Base-by-base conservation (phyloP, 2,797 vertebrate genomes). In the Alcedo quadribrachys region DNA sequence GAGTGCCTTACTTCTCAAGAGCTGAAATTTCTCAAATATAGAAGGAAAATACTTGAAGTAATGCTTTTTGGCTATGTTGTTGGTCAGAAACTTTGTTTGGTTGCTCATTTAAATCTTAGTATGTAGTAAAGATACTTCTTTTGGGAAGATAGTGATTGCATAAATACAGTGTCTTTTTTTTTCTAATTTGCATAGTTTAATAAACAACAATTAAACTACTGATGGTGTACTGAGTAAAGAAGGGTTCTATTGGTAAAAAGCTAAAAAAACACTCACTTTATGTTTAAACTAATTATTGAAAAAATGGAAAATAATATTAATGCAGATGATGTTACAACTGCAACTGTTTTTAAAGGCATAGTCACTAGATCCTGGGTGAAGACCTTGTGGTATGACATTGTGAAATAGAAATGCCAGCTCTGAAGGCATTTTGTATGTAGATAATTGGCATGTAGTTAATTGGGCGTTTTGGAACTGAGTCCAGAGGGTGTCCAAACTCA, bases 401-500 rank as follows among this genome's bases (percentile, higher is more conserved):
- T 79, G 85, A 94, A 91, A 80, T 28, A 86, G 78, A 94, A 92
- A 83, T 71, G 76, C n/a, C 70, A 79, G 37, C 55, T 92, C 90
- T 86, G 53, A 91, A 95, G 90, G 80, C 81, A 92, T 95, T 94
- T 95, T 60, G 30, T 75, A 27, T 80, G 57, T 50, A 80, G 90
- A 54, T 89, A 94, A 93, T 89, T 95, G 73, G 43, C 74, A 68
- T 48, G 74, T 48, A 89, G 63, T 90, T 74, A 92, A 94, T 78
- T 94, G 74, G 37, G 65, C 1, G 0, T 92, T 90, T 90, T 96
- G 93, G 92, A 94, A 81, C 45, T 55, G 68, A 92, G 92, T 92
- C 89, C 88, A 93, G 88, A 96, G 86, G 76, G 68, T 88, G 91
- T 90, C 85, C 94, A 95, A 90, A 93, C 79, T 95, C 79, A 96